Conservation (phyloP, 2,797 vertebrate species). For the Alcedo quadribrachys region DNA sequence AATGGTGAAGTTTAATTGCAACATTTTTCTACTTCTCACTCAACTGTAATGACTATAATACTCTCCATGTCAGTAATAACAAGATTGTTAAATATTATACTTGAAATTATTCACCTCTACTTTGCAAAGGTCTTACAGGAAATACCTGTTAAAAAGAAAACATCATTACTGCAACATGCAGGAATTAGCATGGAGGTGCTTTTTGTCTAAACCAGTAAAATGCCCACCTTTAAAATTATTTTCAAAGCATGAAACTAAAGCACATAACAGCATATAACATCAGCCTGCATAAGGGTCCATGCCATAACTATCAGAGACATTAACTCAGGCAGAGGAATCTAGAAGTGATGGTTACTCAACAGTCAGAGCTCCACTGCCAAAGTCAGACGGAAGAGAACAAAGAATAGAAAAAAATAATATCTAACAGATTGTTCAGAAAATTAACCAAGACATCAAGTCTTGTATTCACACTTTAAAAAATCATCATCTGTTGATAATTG, state of each 20-base stretch:
- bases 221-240: not conserved
- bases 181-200: not conserved
- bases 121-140: not conserved
- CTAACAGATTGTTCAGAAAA: not conserved
- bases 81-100: not conserved
- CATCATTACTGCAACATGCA: not conserved
- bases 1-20: not conserved
- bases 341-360: not conserved
- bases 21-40: constrained; percentile 7
- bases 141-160: not conserved
- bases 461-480: constrained; percentile 23
- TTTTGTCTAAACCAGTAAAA: not conserved
- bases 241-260: not conserved
- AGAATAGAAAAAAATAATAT: not conserved
- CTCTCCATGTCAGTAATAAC: not conserved
- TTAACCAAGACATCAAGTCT: not conserved
- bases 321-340: not conserved
- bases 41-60: not conserved
- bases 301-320: not conserved
- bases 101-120: constrained; percentile 35
- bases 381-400: not conserved
- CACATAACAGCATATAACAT: not conserved
- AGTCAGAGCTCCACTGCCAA: not conserved
- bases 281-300: not conserved
- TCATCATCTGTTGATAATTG: constrained; percentile 6